phyloP scores from a whole-genome alignment of 2,797 vertebrate genomes.

The Lutjanus campechanus region DNA sequence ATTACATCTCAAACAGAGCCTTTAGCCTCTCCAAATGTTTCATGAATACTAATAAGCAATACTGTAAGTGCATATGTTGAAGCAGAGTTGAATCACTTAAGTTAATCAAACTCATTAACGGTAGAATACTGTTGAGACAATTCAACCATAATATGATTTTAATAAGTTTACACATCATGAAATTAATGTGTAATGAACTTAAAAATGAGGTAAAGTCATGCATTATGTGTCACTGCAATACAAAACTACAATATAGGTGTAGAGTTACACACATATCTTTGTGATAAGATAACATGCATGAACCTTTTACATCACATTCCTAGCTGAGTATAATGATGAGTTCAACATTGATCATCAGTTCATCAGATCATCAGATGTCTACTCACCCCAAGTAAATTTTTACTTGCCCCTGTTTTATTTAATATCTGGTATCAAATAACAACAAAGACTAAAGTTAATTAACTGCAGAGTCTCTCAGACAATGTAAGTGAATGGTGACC shows the following conservation, averaged over 20 bases:
- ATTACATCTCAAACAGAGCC: conserved; percentile 54
- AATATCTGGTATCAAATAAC: too few species aligned
- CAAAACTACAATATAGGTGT: neutral
- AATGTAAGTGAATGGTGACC: too few species aligned
- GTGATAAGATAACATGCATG: too few species aligned
- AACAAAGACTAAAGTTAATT: too few species aligned
- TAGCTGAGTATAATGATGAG: too few species aligned
- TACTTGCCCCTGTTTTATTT: too few species aligned
- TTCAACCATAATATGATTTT: neutral
- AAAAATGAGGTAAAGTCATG: neutral
- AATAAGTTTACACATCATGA: neutral
- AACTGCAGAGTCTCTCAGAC: too few species aligned
- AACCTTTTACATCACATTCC: too few species aligned
- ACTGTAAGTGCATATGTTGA: neutral
- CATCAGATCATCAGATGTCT: too few species aligned
- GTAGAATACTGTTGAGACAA: neutral
- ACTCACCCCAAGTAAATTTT: too few species aligned
- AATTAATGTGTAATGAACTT: neutral
- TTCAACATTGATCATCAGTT: too few species aligned
- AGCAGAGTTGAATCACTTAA: conserved; percentile 2
- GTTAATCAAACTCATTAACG: conserved; percentile 1
- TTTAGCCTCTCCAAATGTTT: conserved; percentile 25
- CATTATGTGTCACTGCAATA: neutral
- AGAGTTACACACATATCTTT: too few species aligned
- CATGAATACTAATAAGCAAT: conserved; percentile 30